Percentiles rank a stretch among this genome's conserved stretches.
phyloP scores from a whole-genome alignment of 2,113 vertebrate species.

The Cynoglossus semilaevis region DNA sequence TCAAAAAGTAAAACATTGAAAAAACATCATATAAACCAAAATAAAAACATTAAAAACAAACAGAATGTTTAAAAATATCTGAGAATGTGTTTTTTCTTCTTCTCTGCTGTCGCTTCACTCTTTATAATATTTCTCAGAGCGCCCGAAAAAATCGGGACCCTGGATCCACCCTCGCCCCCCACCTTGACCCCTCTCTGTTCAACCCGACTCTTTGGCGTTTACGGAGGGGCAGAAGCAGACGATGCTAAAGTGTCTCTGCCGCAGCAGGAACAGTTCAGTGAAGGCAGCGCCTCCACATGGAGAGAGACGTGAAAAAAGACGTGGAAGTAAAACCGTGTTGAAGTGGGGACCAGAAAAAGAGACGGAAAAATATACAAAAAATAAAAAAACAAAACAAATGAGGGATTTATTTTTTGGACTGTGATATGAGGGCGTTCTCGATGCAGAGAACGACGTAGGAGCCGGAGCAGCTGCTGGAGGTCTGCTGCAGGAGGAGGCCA shows the following conservation, averaged over 20 bases:
- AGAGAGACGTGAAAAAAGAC: conserved; percentile 17
- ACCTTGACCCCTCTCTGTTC: conserved; percentile 42
- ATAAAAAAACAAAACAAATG: not conserved
- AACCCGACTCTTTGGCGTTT: conserved; percentile 74
- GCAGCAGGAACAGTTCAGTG: conserved; percentile 59
- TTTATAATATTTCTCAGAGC: conserved; percentile 74
- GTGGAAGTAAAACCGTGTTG: conserved; percentile 37
- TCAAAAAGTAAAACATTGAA: conserved; percentile 60
- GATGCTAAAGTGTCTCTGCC: conserved; percentile 50
- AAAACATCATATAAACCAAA: conserved; percentile 54
- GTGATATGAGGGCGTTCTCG: conserved; percentile 87
- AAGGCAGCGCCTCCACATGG: conserved; percentile 39
- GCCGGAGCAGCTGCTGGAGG: conserved; percentile 78
- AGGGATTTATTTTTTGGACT: conserved; percentile 78
- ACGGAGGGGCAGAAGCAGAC: conserved; percentile 52
- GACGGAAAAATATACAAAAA: not conserved
- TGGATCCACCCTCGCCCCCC: conserved; percentile 18
- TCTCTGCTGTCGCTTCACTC: conserved; percentile 54
- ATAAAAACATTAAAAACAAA: conserved; percentile 63
- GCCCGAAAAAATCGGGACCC: conserved; percentile 55
- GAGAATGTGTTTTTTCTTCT: conserved; percentile 53
- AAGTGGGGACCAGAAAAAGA: conserved; percentile 27
- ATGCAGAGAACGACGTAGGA: conserved; percentile 88
- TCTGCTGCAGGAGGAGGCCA: conserved; percentile 85
- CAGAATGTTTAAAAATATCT: conserved; percentile 57